Evolutionary conservation across 1,140 invertebrate genomes (phyloP), one percentile per base, ranked within the genome.

Genomic region (Zaprionus camerounensis): DNA sequence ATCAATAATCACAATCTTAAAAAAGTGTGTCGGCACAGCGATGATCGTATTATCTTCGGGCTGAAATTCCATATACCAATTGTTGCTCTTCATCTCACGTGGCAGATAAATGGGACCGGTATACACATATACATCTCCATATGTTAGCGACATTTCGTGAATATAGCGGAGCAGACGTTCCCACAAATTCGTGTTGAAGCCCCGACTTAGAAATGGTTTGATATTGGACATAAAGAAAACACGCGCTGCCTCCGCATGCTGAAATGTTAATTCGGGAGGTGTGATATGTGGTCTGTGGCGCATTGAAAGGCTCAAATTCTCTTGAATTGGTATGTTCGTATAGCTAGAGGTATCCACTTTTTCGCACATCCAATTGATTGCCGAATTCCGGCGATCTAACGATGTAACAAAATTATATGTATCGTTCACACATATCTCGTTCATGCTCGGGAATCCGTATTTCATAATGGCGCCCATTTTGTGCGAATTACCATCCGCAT

Each of bases 1-100:
- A 94, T 98, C 97, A 5, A 95, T 94, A 1, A 98, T 96, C 15
- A 98, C 93, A 5, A 98, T 94, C 94, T 99, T 99, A 93, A 98
- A 99, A 94, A 99, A 99, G 93, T 99, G 99, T 1, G 99, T 99
- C 0, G 99, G 99, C 12, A 99, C 98, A 3, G 98, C 97, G 9
- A 99, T 98, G 81, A 98, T 95, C 93, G 98, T 98, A 0, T 94
- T 93, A 1, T 98, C 98, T 78, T 99, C 97, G 1, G 99, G 98
- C 95, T 99, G 96, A 93, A 99, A 99, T 83, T 96, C 96, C 0
- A 99, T 95, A 93, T 99, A 99, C 51, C 95, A 95, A 93, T 98
- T 98, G 11, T 98, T 96, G 15, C 93, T 68, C 91, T 97, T 96
- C n/a, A 87, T 4, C 82, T 94, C 94, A 87, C 97, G 96, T 15